Conservation (phyloP, 2,113 vertebrate genomes). For the Pseudorhombus dupliciocellatus region DNA sequence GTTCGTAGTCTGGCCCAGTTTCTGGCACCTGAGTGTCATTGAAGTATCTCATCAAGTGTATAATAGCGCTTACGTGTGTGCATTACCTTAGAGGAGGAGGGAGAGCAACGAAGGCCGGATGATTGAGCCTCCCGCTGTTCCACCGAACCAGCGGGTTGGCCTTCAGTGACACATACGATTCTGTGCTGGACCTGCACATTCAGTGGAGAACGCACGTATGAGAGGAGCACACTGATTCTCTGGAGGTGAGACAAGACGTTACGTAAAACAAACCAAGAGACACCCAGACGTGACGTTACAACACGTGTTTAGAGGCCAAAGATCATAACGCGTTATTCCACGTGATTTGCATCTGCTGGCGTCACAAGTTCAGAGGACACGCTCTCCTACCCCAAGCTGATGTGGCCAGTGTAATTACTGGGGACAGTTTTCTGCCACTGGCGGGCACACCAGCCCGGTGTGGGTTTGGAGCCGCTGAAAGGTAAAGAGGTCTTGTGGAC, state of each 20-base stretch:
- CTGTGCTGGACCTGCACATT: constrained; percentile 38
- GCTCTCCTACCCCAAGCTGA: constrained; percentile 65
- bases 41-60: too few species aligned
- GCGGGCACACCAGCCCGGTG: constrained; percentile 73
- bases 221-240: neutral
- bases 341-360: too few species aligned
- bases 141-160: constrained; percentile 52
- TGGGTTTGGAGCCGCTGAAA: constrained; percentile 58
- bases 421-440: constrained; percentile 75
- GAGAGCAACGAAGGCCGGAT: constrained; percentile 66
- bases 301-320: too few species aligned
- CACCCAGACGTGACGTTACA: too few species aligned
- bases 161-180: constrained; percentile 60
- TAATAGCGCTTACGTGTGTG: too few species aligned
- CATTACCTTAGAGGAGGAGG: constrained; percentile 76
- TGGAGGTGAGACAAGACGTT: too few species aligned
- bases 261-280: too few species aligned
- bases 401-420: constrained; percentile 39
- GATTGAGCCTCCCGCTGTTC: constrained; percentile 71
- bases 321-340: too few species aligned
- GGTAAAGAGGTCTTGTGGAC: constrained; percentile 40
- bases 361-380: neutral
- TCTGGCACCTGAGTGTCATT: too few species aligned
- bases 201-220: neutral
- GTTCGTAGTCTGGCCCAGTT: neutral